Conservation (phyloP, 2,797 vertebrate species). For the Anguilla megastoma region DNA sequence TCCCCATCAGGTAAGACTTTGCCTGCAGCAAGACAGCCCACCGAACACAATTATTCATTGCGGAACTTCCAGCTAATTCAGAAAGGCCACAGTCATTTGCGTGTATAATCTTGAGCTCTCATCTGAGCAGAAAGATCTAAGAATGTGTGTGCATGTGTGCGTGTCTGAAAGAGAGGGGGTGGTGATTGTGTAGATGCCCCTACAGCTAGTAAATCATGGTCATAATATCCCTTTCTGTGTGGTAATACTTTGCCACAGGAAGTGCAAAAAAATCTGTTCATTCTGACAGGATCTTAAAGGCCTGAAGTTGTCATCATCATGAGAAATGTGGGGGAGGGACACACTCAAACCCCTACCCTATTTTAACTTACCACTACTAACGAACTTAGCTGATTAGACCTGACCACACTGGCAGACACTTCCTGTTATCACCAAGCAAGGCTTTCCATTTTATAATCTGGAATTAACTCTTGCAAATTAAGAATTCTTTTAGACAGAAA, state of each 20-base stretch:
- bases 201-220: not conserved
- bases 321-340: conserved; percentile 5
- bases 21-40: not conserved
- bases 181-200: not conserved
- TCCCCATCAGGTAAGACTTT: not conserved
- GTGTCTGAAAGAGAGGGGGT: not conserved
- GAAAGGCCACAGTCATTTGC: not conserved
- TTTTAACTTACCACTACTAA: not conserved
- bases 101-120: not conserved
- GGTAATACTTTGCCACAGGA: not conserved
- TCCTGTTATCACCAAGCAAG: not conserved
- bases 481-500: not conserved
- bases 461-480: not conserved
- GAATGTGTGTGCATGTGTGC: not conserved
- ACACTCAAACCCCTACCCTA: not conserved
- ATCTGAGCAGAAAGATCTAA: not conserved
- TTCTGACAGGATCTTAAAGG: not conserved
- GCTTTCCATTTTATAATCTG: not conserved
- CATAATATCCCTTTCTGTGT: not conserved
- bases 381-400: not conserved
- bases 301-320: not conserved
- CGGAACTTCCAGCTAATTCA: conserved; percentile 11
- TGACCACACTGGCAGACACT: not conserved
- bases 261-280: not conserved
- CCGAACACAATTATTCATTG: conserved; percentile 23